Evolutionary conservation across 2,113 vertebrate species (phyloP), one percentile per base, ranked within the genome.

Genomic region (Serinus canaria): DNA sequence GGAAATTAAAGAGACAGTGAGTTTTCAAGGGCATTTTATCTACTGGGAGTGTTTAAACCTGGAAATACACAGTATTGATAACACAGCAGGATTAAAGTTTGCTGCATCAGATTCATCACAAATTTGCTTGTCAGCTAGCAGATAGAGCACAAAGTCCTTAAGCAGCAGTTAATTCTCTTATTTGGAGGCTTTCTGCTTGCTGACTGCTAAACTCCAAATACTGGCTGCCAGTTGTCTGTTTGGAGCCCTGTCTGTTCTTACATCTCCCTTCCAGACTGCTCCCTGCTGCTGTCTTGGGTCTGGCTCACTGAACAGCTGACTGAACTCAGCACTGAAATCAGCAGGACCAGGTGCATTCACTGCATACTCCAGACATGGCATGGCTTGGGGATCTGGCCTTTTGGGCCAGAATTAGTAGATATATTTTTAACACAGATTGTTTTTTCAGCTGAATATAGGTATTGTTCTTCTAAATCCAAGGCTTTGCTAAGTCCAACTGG

Each of bases 21-120:
- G 43, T 83, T 81, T 94, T 92, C 68, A 88, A 88, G 80, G 89
- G 70, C 63, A 39, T 74, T 89, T 95, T 83, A 30, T 89, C 80
- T 67, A 12, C 43, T 67, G 77, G 69, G 68, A 81, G 62, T 25
- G 9, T 77, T 87, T 95, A 91, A 89, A 83, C 76, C 56, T 66
- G 56, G 68, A 83, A 94, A 89, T 59, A 23, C 7, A 52, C 13
- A 52, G 30, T 73, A 67, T 81, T 2, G 15, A 67, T 81, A 89
- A 46, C 81, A 24, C 37, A 90, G 85, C 59, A 87, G 83, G 87
- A 84, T 96, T 92, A 94, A 92, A 78, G 55, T 63, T 94, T 56
- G 25, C 74, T 78, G 77, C 68, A 70, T 81, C 77, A 74, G 83
- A 77, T 84, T 81, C 60, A 89, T 73, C 87, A 95, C 43, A 91